phyloP scores from a whole-genome alignment of 2,113 vertebrate species.

The Acrocephalus arundinaceus region DNA sequence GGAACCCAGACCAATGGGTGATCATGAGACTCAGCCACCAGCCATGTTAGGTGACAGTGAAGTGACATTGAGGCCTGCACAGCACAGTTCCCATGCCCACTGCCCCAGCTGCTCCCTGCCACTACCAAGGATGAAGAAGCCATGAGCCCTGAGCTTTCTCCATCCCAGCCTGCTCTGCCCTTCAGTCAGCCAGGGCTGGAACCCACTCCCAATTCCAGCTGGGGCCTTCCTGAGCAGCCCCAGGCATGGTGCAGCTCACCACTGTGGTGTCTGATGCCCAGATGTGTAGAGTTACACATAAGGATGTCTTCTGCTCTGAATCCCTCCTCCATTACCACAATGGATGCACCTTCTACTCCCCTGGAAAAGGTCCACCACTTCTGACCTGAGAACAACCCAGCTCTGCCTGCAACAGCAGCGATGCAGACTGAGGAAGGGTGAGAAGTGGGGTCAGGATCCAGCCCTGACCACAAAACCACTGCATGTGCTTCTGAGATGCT shows the following conservation, averaged over 20 bases:
- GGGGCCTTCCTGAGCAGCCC: not conserved
- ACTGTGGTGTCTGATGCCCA: accelerated
- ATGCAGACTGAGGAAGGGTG: not conserved
- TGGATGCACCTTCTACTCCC: not conserved
- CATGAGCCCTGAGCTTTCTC: not conserved
- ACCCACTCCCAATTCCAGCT: not conserved
- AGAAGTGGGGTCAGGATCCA: not conserved
- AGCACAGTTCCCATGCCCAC: accelerated
- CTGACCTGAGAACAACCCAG: not conserved
- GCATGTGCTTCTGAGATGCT: not conserved
- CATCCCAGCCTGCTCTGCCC: not conserved
- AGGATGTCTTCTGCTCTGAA: not conserved
- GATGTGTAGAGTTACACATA: accelerated
- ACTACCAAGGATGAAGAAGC: not conserved
- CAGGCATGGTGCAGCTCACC: accelerated
- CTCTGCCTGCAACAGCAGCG: accelerated
- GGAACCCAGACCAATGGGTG: not conserved
- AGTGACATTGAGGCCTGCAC: not conserved
- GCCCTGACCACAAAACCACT: not conserved
- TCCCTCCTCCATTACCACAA: not conserved
- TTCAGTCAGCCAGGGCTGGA: accelerated
- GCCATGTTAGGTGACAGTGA: not conserved
- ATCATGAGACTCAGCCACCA: not conserved
- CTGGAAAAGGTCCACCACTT: not conserved
- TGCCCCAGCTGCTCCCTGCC: not conserved